Evolutionary conservation across 2,888 invertebrate genomes (phyloP), one percentile per base, ranked within the genome.

Genomic region (Athetis lepigone): DNA sequence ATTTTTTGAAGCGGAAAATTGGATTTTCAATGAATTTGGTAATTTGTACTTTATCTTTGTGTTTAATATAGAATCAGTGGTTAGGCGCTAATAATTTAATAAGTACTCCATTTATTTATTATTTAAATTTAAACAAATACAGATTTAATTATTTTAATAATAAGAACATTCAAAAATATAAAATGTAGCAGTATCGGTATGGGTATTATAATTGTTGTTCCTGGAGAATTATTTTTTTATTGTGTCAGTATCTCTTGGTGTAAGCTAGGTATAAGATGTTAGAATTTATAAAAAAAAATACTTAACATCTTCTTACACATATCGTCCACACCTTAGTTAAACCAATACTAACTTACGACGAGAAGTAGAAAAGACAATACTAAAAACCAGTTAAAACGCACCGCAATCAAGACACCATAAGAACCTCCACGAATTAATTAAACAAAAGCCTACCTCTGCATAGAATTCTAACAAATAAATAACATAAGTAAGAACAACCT

Each of bases 1-100:
- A 33, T 25, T 37, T 49, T 27, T 36, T 70, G 23, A 16, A 51
- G 40, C 11, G 47, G 19, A 52, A 37, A 71, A 42, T 47, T 29
- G 7, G 16, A 19, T 19, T 13, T 36, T 8, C 13, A 4, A 11
- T 49, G 36, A n/a, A 19, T 46, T 25, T 68, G 9, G 29, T 42
- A 37, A 36, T 11, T 33, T 33, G 13, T 2, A 33, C 13, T 27
- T 36, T 4, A 36, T 37, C 7, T 36, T 27, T 39, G 13, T 39
- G 4, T 13, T 9, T 45, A 36, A 29, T 16, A 13, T 13, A 13
- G 13, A 13, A 33, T 4, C 33, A 33, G 11, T 33, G 3, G 13
- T 33, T 13, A 4, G 11, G 3, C 33, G 4, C 3, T 33, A 33
- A 33, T 33, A 11, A 33, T 13, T 33, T 33, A 2, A 33, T 1